Base-by-base conservation (phyloP, 2,888 invertebrate species). In the Aleiodes leptofemur region DNA sequence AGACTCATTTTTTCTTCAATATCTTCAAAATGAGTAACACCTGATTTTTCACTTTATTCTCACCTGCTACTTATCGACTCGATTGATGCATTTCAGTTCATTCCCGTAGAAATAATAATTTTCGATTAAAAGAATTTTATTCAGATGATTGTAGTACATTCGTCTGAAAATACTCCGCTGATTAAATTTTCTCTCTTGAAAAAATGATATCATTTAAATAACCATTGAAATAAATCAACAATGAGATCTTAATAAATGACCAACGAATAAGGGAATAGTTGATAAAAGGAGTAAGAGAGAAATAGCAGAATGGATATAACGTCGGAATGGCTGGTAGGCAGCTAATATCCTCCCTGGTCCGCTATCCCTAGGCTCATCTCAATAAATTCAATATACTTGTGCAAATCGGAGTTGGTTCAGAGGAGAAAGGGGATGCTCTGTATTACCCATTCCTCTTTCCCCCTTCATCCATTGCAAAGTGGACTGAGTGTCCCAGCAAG, bases 311-410 rank as follows among this genome's bases (percentile, higher is more conserved):
- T 81, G 51, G 51, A 78, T 82, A 83, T 82, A 85, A 84, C 82
- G 84, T 85, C 83, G 85, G 82, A 81, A 83, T 80, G 84, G 83
- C 82, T 85, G 87, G 86, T 85, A 89, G 89, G 88, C 89, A 89
- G 88, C 89, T 89, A 89, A 89, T 89, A 89, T 89, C 89, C 89
- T 89, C 87, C 43, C 84, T 86, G 88, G 87, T 83, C 86, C 86
- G 87, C 88, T 89, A 89, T 89, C 89, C 80, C 83, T 82, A 86
- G 85, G 88, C 89, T 89, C 89, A 89, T 89, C 89, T 89, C 89
- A 89, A 89, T 89, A 89, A 89, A 89, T 89, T 89, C 89, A 89
- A 89, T 89, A 89, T 89, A 89, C 88, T 88, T 88, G 89, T 88
- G 87, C 86, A 88, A 89, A 89, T 88, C 87, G 87, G 83, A 31